These are phyloP conservation scores for Argentina silus DNA, from an alignment of 2,797 vertebrate genomes.

Conservation along the genomic window DNA sequence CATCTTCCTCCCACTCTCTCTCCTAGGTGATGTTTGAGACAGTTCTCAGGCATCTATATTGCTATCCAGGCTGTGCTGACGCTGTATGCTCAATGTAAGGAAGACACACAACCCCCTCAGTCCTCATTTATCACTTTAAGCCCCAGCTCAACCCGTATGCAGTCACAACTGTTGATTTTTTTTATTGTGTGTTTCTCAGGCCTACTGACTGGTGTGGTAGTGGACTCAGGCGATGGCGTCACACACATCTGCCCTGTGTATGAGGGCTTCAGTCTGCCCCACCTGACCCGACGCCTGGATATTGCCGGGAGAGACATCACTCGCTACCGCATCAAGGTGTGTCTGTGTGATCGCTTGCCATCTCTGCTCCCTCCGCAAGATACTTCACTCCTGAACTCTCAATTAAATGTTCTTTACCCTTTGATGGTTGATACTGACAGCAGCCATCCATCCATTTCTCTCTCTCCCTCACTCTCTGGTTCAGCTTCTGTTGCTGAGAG, in stretches of 20 bases:
- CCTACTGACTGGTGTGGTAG: slow-evolving; percentile 87
- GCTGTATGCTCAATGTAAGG: slow-evolving; percentile 88
- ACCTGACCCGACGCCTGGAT: slow-evolving; percentile 88
- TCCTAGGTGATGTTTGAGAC: slow-evolving; percentile 92
- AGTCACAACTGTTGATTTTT: background rate
- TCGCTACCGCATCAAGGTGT: slow-evolving; percentile 89
- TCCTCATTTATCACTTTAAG: background rate
- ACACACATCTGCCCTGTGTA: slow-evolving; percentile 92
- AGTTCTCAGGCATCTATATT: slow-evolving; percentile 89
- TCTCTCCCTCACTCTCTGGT: background rate
- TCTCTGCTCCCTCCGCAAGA: background rate
- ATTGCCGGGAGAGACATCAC: slow-evolving; percentile 91
- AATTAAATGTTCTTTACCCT: background rate
- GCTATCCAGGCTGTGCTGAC: slow-evolving; percentile 91
- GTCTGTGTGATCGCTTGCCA: background rate
- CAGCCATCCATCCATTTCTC: background rate
- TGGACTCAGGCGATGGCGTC: slow-evolving; percentile 91
- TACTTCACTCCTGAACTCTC: background rate
- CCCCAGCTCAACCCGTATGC: background rate
- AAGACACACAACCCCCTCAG: background rate
- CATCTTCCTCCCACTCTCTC: background rate
- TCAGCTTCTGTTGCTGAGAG: slow-evolving; percentile 85
- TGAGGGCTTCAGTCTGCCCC: slow-evolving; percentile 90
- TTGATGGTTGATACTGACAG: background rate
- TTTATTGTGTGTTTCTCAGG: slow-evolving; percentile 60